Conservation (phyloP, 37 sponge, comb jelly and placozoan genomes). For the Aphrocallistes beatrix region DNA sequence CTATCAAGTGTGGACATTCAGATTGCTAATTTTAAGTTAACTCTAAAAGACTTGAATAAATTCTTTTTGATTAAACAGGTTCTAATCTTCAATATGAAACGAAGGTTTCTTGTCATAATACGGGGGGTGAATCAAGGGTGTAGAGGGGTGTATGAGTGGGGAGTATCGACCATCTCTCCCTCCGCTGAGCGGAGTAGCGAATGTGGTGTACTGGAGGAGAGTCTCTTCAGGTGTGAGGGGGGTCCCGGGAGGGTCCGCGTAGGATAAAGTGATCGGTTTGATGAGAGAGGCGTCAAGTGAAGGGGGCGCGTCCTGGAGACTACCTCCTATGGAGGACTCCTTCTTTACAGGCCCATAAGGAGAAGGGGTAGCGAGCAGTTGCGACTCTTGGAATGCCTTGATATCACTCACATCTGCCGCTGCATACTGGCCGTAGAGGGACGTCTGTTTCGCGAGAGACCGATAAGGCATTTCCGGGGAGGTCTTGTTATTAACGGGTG, state of each 20-base stretch:
- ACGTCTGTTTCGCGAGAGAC: not conserved
- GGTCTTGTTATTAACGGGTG: not conserved
- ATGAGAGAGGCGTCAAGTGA: not conserved
- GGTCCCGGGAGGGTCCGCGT: not conserved
- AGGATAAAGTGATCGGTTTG: constrained; percentile 9
- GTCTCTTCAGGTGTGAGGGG: not conserved
- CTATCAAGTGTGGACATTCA: too few species aligned
- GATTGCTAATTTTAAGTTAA: too few species aligned
- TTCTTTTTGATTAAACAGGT: too few species aligned
- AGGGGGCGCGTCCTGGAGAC: not conserved
- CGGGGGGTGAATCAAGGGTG: not conserved
- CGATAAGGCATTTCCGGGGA: not conserved
- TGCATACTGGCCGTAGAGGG: not conserved
- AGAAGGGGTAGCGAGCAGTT: not conserved
- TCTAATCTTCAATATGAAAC: not conserved
- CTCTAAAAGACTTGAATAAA: too few species aligned
- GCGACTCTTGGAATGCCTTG: not conserved
- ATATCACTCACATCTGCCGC: not conserved
- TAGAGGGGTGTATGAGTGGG: too few species aligned
- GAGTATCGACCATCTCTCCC: not conserved
- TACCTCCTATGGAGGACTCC: not conserved
- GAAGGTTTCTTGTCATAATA: not conserved
- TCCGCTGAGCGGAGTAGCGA: not conserved
- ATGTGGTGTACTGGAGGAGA: not conserved
- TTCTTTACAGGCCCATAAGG: too few species aligned